Evolutionary conservation across 2,888 invertebrate genomes (phyloP).

Genomic region (Luperina nickerlii): DNA sequence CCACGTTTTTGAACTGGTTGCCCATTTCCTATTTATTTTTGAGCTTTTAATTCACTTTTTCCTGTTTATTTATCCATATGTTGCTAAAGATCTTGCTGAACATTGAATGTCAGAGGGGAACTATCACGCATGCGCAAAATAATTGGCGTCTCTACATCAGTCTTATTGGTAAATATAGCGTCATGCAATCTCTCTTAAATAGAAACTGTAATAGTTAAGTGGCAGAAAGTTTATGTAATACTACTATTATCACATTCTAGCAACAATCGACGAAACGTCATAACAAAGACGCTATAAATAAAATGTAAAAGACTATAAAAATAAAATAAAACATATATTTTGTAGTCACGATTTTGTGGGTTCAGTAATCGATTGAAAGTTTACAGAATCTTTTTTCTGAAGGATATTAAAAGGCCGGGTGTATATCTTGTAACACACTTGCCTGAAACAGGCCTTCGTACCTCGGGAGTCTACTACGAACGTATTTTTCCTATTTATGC

Average conservation of each 20-base stretch:
- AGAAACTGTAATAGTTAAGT: not conserved
- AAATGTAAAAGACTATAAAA: not conserved
- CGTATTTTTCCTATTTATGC: not conserved
- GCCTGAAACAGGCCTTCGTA: not conserved
- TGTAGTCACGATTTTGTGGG: conserved; percentile 5
- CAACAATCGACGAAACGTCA: not conserved
- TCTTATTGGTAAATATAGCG: conserved; percentile 59
- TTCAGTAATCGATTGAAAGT: conserved; percentile 4
- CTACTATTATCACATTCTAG: conserved; percentile 5
- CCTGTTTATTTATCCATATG: conserved; percentile 53
- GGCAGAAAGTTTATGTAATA: conserved; percentile 6
- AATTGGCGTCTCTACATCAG: conserved; percentile 72
- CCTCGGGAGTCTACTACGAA: conserved; percentile 1
- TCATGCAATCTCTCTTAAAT: not conserved
- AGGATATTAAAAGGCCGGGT: not conserved
- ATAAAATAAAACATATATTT: not conserved
- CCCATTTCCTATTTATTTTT: conserved; percentile 87
- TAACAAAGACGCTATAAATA: not conserved
- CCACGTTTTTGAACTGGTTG: conserved; percentile 93
- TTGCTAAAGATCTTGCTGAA: conserved; percentile 25
- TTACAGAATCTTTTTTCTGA: not conserved
- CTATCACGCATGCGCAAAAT: conserved; percentile 80
- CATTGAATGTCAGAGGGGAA: conserved; percentile 51
- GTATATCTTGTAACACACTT: not conserved
- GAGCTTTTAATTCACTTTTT: conserved; percentile 36